Evolutionary conservation across 1,140 invertebrate genomes (phyloP).

Genomic region (Caerostris extrusa): DNA sequence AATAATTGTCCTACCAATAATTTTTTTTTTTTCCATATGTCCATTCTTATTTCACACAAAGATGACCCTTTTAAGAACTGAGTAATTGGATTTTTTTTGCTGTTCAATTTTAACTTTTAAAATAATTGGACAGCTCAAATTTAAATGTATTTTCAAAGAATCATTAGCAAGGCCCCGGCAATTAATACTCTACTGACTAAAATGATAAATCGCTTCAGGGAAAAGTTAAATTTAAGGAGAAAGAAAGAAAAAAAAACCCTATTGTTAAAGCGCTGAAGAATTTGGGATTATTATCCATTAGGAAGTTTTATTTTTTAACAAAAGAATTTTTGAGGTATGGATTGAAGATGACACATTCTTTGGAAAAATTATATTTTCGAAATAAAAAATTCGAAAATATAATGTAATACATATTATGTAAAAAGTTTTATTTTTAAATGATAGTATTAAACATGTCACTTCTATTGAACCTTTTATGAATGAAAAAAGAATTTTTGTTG

Average conservation of each 20-base stretch:
- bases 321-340: not conserved
- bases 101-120: not conserved
- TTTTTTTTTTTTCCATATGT: not conserved
- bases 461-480: too few relatives aligned
- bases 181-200: not conserved
- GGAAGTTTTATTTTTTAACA: not conserved
- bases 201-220: not conserved
- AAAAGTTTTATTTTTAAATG: too few relatives aligned
- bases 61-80: not conserved
- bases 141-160: not conserved
- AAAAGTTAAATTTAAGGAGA: not conserved
- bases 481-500: too few relatives aligned
- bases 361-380: not conserved
- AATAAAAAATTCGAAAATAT: too few relatives aligned
- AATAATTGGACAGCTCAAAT: not conserved
- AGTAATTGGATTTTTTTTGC: slow-evolving; percentile 5
- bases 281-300: not conserved
- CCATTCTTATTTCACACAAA: not conserved
- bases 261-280: not conserved
- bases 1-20: not conserved
- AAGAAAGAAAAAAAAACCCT: not conserved
- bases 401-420: too few relatives aligned
- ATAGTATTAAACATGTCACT: too few relatives aligned
- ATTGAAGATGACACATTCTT: not conserved
- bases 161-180: not conserved